A percentile compares a stretch with the other conserved stretches of the same genome.
Conservation (phyloP, 2,797 vertebrate species). For the Glossophaga mutica region DNA sequence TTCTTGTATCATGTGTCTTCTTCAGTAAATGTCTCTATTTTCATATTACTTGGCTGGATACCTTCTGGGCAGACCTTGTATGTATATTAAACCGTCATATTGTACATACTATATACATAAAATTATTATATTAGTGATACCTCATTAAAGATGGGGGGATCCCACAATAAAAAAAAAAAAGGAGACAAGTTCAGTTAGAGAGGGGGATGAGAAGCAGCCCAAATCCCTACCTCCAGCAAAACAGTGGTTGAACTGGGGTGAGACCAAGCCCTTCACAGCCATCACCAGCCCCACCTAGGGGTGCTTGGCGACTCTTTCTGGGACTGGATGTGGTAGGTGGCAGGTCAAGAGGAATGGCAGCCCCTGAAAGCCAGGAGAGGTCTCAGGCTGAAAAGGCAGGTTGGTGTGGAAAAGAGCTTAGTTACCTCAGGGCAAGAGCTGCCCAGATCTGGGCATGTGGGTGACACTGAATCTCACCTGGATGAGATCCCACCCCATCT, state of each 20-base stretch:
- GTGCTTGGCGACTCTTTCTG: background rate
- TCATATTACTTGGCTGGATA: background rate
- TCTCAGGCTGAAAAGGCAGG: background rate
- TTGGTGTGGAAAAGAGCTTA: accelerated
- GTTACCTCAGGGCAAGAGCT: accelerated
- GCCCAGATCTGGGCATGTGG: background rate
- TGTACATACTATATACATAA: background rate
- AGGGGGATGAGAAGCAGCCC: background rate
- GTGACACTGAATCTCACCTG: background rate
- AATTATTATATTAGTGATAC: background rate
- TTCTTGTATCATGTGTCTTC: background rate
- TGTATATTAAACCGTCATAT: background rate
- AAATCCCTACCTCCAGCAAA: accelerated
- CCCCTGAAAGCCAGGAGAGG: background rate
- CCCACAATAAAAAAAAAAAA: background rate
- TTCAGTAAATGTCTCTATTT: background rate
- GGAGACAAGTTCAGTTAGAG: background rate
- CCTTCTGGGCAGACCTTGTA: background rate
- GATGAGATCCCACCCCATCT: background rate
- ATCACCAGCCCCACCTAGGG: background rate
- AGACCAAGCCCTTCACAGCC: background rate
- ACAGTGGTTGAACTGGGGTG: background rate
- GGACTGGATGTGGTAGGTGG: accelerated
- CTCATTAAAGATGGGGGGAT: background rate
- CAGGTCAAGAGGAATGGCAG: background rate